These are phyloP conservation scores for Oostethus manadensis DNA, from an alignment of 2,113 vertebrate species.

Conservation along the genomic window DNA sequence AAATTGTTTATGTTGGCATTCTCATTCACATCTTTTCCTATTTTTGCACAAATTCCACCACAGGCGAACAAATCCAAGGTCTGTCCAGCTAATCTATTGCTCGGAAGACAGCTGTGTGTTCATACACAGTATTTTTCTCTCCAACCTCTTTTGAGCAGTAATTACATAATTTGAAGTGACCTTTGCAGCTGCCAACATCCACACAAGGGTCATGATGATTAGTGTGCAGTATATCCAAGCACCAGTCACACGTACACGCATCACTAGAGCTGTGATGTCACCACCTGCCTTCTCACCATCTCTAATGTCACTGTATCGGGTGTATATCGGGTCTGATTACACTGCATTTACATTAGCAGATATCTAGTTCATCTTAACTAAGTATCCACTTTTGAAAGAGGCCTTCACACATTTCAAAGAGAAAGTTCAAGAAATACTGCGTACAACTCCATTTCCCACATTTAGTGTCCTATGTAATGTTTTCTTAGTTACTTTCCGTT, in stretches of 20 bases:
- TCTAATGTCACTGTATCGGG: constrained; percentile 17
- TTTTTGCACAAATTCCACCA: constrained; percentile 7
- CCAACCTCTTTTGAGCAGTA: constrained; percentile 18
- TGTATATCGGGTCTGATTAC: no score
- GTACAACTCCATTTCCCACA: no score
- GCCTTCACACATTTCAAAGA: no score
- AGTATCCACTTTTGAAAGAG: no score
- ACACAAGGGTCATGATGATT: constrained; percentile 13
- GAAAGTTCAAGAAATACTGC: no score
- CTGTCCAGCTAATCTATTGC: constrained; percentile 19
- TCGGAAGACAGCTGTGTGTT: constrained; percentile 22
- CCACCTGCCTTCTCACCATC: constrained; percentile 9
- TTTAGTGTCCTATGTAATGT: no score
- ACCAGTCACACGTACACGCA: constrained; percentile 15
- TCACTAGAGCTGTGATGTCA: constrained; percentile 23
- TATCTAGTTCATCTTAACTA: no score
- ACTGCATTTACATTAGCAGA: no score
- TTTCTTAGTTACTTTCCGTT: background rate
- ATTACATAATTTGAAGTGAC: constrained; percentile 30
- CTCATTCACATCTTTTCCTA: constrained; percentile 17
- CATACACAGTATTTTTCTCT: constrained; percentile 19
- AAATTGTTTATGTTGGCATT: constrained; percentile 32
- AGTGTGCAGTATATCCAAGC: constrained; percentile 15
- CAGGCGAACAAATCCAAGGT: constrained; percentile 21
- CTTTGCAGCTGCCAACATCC: constrained; percentile 16